phyloP scores from a whole-genome alignment of 2,888 invertebrate species.

The Julus scanicus region DNA sequence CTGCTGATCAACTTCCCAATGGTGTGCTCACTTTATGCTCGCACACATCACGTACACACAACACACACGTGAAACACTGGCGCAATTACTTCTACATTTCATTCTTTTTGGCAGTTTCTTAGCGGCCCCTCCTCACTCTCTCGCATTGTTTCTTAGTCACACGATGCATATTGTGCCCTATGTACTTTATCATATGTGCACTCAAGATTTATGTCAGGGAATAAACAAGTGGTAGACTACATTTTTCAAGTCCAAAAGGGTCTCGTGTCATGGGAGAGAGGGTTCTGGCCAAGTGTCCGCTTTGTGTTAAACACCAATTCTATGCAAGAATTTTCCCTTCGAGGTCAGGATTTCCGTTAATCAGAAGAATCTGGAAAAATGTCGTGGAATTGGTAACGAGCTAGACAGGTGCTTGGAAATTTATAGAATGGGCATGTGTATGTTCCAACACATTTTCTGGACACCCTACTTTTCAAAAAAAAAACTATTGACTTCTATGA shows the following conservation, averaged over 20 bases:
- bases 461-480: too few relatives aligned
- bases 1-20: constrained; percentile 57
- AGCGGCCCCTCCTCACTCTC: neutral
- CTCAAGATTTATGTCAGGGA: neutral
- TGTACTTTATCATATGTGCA: neutral
- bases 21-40: constrained; percentile 46
- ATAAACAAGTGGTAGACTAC: constrained; percentile 10
- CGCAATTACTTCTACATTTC: constrained; percentile 30
- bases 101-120: constrained; percentile 36
- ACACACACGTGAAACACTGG: neutral
- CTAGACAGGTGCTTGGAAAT: too few relatives aligned
- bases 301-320: too few relatives aligned
- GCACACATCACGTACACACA: neutral
- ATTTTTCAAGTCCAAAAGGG: neutral
- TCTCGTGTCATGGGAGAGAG: neutral
- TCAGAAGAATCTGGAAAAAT: too few relatives aligned
- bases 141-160: neutral
- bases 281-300: too few relatives aligned
- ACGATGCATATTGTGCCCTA: neutral
- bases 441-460: too few relatives aligned
- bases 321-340: too few relatives aligned
- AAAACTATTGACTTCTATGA: too few relatives aligned
- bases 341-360: too few relatives aligned
- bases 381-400: too few relatives aligned
- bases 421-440: too few relatives aligned